Evolutionary conservation across 1,140 invertebrate genomes (phyloP), one percentile per base, ranked within the genome.

Genomic region (Probaryconus sp.): DNA sequence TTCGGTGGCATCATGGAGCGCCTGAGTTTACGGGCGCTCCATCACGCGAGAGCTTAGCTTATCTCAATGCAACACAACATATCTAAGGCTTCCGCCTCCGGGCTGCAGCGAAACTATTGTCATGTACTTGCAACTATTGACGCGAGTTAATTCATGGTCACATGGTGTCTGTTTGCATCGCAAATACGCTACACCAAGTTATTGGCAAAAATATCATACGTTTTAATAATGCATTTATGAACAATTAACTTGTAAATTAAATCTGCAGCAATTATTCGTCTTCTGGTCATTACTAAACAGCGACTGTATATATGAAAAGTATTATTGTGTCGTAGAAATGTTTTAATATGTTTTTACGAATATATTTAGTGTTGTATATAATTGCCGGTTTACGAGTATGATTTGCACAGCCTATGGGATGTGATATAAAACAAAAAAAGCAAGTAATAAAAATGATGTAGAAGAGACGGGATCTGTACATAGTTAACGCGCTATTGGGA

Each of bases 21-120:
- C 65, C 74, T 75, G 77, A 85, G 79, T 86, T 86, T 85, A 86
- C 83, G 80, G 83, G 79, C 80, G 83, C 80, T 86, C 79, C 81
- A 83, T 86, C 84, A 72, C 61, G 78, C 61, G 77, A 80, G 79
- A 85, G 83, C 81, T 85, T 84, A 83, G 83, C 85, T 87, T 87
- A 87, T 86, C 85, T 85, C 77, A 83, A 82, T 83, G 81, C 81
- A 79, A 67, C 74, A 65, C 80, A 84, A 85, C 84, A 79, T 86
- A 87, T 85, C 84, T 83, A 80, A 81, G 77, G 77, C 82, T 85
- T 83, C 78, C 80, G 81, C 83, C 77, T 81, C 74, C 30, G 68
- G 43, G 38, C 68, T 51, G 28, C 42, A 31, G 78, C 55, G 47
- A 76, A 83, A 83, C 78, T 81, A 82, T 77, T 83, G 80, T 79